Conservation (phyloP, 2,888 invertebrate species). For the Piscicola geometra region DNA sequence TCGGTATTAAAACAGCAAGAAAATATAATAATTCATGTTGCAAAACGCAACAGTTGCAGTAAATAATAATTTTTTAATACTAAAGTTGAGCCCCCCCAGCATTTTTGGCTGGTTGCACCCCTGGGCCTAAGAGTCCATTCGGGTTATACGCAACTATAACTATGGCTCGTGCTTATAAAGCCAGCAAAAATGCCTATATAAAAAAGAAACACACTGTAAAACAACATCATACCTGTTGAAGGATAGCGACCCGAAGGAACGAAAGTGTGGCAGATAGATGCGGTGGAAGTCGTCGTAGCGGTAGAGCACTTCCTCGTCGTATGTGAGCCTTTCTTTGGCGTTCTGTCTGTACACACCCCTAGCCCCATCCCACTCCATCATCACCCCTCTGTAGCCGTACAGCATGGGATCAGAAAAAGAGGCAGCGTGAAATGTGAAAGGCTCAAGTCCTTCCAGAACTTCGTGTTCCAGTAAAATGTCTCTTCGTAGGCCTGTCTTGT, state of each 20-base stretch:
- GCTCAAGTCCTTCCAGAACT: constrained; percentile 27
- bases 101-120: no score
- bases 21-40: no score
- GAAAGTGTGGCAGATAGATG: constrained; percentile 29
- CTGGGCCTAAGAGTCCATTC: no score
- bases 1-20: no score
- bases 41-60: no score
- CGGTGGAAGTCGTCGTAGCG: constrained; percentile 38
- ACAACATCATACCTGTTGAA: constrained; percentile 34
- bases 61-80: no score
- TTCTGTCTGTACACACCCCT: constrained; percentile 17
- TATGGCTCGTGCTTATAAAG: no score
- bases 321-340: constrained; percentile 26
- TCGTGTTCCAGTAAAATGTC: constrained; percentile 35
- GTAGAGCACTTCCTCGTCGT: constrained; percentile 31
- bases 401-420: constrained; percentile 32
- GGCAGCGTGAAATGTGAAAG: constrained; percentile 34
- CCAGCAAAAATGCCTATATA: no score
- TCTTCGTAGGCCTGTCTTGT: constrained; percentile 41
- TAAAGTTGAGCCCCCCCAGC: no score
- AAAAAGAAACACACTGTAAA: no score
- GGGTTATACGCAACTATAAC: no score
- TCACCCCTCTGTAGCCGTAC: constrained; percentile 43
- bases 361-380: constrained; percentile 41
- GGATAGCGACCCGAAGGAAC: constrained; percentile 29